Percentiles rank a stretch among this genome's conserved stretches.
phyloP scores from a whole-genome alignment of 2,888 invertebrate species.

The Melipona bicolor region DNA sequence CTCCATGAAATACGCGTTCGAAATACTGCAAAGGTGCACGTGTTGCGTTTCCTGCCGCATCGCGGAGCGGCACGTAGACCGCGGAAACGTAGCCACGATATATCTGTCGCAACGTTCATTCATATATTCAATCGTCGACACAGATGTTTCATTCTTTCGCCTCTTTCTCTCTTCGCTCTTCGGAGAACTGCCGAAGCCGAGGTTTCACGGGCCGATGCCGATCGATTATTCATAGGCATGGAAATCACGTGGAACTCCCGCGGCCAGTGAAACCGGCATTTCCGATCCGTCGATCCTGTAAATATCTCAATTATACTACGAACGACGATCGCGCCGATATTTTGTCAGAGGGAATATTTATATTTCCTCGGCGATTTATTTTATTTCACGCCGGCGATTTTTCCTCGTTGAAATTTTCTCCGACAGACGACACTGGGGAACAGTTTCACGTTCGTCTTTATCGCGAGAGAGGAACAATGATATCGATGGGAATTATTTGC shows the following conservation, averaged over 20 bases:
- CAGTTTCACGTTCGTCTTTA: neutral
- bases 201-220: neutral
- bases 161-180: conserved; percentile 1
- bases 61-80: neutral
- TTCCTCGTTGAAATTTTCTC: neutral
- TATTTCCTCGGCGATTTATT: neutral
- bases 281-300: conserved; percentile 16
- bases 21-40: conserved; percentile 18
- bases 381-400: neutral
- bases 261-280: conserved; percentile 29
- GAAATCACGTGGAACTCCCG: conserved; percentile 38
- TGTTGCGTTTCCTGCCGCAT: conserved; percentile 27
- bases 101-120: conserved; percentile 50
- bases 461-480: neutral
- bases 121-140: conserved; percentile 50
- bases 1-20: too few species aligned
- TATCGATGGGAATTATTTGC: neutral
- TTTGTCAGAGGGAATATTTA: neutral
- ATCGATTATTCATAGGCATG: conserved; percentile 63
- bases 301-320: conserved; percentile 2
- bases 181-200: neutral
- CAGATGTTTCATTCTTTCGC: conserved; percentile 38
- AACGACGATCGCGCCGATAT: conserved; percentile 11
- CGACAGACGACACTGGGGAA: neutral
- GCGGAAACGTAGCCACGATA: conserved; percentile 8